A percentile compares a stretch with the other conserved stretches of the same genome.
phyloP scores from a whole-genome alignment of 2,113 vertebrate species.

The Leptobrachium ailaonicum region DNA sequence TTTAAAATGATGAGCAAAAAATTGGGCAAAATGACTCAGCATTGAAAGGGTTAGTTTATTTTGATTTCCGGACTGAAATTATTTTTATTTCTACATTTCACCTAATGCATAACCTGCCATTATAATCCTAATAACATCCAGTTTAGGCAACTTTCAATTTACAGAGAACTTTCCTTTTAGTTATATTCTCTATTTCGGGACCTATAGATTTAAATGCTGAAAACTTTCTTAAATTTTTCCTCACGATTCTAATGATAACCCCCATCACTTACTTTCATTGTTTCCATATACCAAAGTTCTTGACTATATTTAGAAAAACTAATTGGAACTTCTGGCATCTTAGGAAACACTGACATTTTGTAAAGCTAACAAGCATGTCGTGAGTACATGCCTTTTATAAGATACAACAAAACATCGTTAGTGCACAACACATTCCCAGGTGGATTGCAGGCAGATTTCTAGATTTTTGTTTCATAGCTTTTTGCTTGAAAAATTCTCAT shows the following conservation, averaged over 20 bases:
- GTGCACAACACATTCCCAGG: slow-evolving; percentile 59
- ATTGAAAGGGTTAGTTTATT: background rate
- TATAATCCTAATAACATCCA: slow-evolving; percentile 63
- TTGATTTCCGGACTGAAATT: background rate
- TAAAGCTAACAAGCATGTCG: slow-evolving; percentile 69
- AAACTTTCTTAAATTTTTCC: slow-evolving; percentile 66
- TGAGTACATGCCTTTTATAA: slow-evolving; percentile 65
- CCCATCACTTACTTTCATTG: slow-evolving; percentile 61
- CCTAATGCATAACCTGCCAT: slow-evolving; percentile 44
- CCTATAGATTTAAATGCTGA: slow-evolving; percentile 55
- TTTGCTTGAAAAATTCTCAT: slow-evolving; percentile 37
- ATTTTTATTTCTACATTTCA: background rate
- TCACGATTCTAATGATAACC: slow-evolving; percentile 63
- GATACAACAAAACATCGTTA: slow-evolving; percentile 64
- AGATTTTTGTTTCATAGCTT: slow-evolving; percentile 37
- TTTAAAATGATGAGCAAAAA: too few species aligned
- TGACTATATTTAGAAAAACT: slow-evolving; percentile 74
- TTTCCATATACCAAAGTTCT: slow-evolving; percentile 59
- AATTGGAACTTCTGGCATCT: slow-evolving; percentile 73
- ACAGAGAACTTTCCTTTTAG: slow-evolving; percentile 63
- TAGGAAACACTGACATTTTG: slow-evolving; percentile 68
- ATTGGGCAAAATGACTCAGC: too few species aligned
- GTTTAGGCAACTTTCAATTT: slow-evolving; percentile 71
- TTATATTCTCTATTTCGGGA: slow-evolving; percentile 63
- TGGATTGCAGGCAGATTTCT: slow-evolving; percentile 57